A percentile compares a stretch with the other conserved stretches of the same genome.
These are phyloP conservation scores for Actenoides hombroni DNA, from an alignment of 2,113 vertebrate species.

Conservation along the genomic window DNA sequence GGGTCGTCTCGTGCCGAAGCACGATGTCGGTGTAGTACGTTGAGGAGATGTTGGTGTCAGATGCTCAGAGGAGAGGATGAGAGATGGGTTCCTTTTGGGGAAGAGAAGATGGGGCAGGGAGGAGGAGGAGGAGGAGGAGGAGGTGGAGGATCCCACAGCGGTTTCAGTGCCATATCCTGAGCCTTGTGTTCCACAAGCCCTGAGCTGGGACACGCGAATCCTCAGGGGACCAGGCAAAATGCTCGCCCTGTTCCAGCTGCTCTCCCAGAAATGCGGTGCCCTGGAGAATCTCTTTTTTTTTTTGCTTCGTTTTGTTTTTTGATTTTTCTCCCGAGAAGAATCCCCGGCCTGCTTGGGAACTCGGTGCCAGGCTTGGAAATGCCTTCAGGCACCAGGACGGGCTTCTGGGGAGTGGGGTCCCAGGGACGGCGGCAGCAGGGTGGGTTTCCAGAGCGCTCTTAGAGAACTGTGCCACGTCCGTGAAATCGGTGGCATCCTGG, in stretches of 20 bases:
- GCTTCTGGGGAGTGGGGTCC: neutral
- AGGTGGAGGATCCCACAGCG: neutral
- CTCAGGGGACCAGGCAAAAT: neutral
- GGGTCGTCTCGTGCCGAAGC: neutral
- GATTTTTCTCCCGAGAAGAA: neutral
- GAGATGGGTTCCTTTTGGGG: neutral
- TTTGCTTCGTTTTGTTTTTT: too few relatives aligned
- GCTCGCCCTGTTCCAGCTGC: neutral
- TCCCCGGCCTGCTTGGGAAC: fast-evolving
- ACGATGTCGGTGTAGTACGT: neutral
- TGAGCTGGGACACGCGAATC: neutral
- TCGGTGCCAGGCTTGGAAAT: neutral
- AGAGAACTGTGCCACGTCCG: neutral
- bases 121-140: neutral
- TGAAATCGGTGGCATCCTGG: neutral
- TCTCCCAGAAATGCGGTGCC: neutral
- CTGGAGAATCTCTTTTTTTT: neutral
- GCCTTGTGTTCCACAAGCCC: neutral
- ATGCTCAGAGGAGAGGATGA: neutral
- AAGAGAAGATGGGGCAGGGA: neutral
- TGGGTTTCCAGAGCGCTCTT: neutral
- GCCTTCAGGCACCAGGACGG: neutral
- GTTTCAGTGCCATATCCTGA: neutral
- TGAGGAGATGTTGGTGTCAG: neutral
- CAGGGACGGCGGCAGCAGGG: neutral